These are phyloP conservation scores for Augochlora pura DNA, from an alignment of 1,140 invertebrate genomes.

Conservation along the genomic window DNA sequence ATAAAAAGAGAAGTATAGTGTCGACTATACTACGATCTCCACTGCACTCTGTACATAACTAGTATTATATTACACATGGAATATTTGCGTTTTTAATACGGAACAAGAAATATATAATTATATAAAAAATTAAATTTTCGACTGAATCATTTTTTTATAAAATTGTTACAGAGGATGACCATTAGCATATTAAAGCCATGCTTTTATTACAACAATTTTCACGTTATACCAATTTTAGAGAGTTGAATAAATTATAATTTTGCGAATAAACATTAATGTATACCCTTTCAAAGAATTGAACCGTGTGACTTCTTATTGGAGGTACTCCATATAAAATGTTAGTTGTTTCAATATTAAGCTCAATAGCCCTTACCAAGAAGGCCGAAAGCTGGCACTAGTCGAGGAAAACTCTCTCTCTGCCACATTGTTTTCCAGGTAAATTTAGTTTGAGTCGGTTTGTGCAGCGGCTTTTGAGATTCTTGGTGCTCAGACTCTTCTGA, in stretches of 20 bases:
- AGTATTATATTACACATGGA: conserved; percentile 3
- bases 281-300: background rate
- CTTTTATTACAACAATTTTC: background rate
- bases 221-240: background rate
- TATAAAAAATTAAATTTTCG: conserved; percentile 4
- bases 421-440: conserved; percentile 73
- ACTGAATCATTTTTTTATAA: conserved; percentile 19
- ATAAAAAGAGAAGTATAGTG: too few species aligned
- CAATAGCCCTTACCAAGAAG: conserved; percentile 72
- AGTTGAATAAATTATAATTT: too few species aligned
- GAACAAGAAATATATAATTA: conserved; percentile 1
- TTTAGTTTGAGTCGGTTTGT: conserved; percentile 72
- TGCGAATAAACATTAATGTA: background rate
- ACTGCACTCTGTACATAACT: conserved; percentile 4
- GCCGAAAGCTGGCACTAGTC: conserved; percentile 73
- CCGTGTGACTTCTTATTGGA: background rate
- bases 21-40: too few species aligned
- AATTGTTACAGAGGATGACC: background rate
- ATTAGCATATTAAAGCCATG: background rate
- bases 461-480: conserved; percentile 60
- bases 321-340: conserved; percentile 23
- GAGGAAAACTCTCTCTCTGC: conserved; percentile 71
- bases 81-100: conserved; percentile 20
- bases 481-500: conserved; percentile 60
- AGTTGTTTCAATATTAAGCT: conserved; percentile 47